Evolutionary conservation across 2,888 invertebrate genomes (phyloP).

Genomic region (Oligia fasciuncula): DNA sequence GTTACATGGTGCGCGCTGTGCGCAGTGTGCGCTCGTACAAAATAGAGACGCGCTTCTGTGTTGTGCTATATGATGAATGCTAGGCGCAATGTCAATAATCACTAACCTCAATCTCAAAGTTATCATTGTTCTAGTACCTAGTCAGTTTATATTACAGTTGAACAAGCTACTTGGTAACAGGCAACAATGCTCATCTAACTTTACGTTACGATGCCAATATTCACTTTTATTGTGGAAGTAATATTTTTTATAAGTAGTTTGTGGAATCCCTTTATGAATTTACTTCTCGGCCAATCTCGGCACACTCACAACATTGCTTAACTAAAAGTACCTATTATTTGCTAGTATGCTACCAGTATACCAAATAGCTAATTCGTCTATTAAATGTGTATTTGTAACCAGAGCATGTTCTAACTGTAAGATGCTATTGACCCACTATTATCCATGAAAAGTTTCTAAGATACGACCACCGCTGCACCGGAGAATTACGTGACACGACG

Average conservation of each 20-base stretch:
- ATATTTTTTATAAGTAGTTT: neutral
- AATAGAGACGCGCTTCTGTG: neutral
- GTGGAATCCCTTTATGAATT: too few relatives aligned
- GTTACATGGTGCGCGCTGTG: neutral
- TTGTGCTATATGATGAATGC: conserved; percentile 12
- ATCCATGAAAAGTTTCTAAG: neutral
- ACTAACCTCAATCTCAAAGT: neutral
- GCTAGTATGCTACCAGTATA: too few relatives aligned
- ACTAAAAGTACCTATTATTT: too few relatives aligned
- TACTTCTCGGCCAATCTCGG: too few relatives aligned
- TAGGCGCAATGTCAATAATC: conserved; percentile 5
- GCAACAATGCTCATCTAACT: neutral
- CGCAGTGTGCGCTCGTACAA: neutral
- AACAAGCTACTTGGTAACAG: neutral
- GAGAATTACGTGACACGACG: neutral
- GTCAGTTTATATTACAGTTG: neutral
- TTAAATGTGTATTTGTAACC: too few relatives aligned
- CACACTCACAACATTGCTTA: too few relatives aligned
- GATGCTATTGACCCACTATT: neutral
- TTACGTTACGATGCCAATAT: neutral
- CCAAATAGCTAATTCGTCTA: too few relatives aligned
- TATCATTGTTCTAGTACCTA: neutral
- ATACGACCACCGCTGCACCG: neutral
- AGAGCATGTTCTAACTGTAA: neutral
- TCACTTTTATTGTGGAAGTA: neutral